These are phyloP conservation scores for Pseudomyrmex gracilis DNA, from an alignment of 1,140 invertebrate species.

Conservation along the genomic window DNA sequence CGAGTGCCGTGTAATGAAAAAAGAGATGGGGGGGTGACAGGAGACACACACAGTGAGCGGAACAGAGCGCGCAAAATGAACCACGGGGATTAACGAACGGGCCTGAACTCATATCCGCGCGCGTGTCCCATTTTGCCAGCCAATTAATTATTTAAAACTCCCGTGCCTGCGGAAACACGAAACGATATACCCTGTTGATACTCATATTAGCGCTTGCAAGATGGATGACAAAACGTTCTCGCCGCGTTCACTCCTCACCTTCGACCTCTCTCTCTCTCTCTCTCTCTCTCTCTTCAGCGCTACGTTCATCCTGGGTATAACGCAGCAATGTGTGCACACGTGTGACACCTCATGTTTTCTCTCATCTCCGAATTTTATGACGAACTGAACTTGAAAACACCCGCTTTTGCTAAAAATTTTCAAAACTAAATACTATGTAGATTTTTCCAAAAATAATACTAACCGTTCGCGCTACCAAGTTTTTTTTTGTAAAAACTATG, in stretches of 20 bases:
- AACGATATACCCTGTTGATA: slow-evolving; percentile 66
- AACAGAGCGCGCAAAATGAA: slow-evolving; percentile 74
- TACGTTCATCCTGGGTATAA: no score
- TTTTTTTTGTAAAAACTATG: no score
- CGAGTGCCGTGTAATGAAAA: slow-evolving; percentile 68
- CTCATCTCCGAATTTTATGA: not conserved
- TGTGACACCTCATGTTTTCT: not conserved
- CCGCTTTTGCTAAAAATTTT: no score
- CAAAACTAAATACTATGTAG: no score
- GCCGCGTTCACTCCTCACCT: not conserved
- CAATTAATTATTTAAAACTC: slow-evolving; percentile 78
- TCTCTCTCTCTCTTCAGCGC: not conserved
- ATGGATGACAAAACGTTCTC: slow-evolving; percentile 57
- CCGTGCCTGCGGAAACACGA: slow-evolving; percentile 63
- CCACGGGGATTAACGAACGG: slow-evolving; percentile 78
- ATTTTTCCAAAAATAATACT: no score
- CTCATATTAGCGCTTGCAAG: slow-evolving; percentile 71
- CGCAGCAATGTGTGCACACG: not conserved
- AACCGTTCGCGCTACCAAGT: no score
- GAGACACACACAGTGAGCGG: slow-evolving; percentile 17
- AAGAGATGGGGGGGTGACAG: slow-evolving; percentile 29
- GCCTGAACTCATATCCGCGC: slow-evolving; percentile 71
- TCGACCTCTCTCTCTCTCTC: slow-evolving; percentile 15
- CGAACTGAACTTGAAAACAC: no score
- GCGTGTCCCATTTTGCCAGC: slow-evolving; percentile 68